Base-by-base conservation (phyloP, 2,888 invertebrate species). In the Drosophila gaucha region DNA sequence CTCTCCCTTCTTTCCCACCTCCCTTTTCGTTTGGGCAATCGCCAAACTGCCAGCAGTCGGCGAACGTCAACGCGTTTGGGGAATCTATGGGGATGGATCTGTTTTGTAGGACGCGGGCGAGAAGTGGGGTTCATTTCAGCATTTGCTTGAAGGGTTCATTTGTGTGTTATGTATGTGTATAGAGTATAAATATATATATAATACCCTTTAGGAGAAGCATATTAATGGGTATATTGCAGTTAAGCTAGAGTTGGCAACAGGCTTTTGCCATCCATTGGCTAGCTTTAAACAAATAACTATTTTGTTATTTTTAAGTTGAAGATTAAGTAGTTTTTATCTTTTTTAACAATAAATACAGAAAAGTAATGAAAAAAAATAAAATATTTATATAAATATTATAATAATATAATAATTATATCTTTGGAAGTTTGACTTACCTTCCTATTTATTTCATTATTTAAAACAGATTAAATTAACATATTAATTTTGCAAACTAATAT, bases 81-180 rank as follows among this genome's bases (percentile, higher is more conserved):
- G 39, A 20, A 60, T 51, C 51, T 51, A 51, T 50, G 68, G 35
- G n/a, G 28, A 62, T 63, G 72, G 62, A 72, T 63, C 64, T 60
- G 26, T 55, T 54, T 35, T 55, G n/a, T n/a, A n/a, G 28, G 35
- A 43, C n/a, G 54, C 47, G 6, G 60, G 66, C 64, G 73, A 2
- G 31, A n/a, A 6, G 39, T 6, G 31, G 50, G 72, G 66, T 41
- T 78, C 75, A 75, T 78, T 80, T 78, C 41, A 30, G 57, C 58
- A 69, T 65, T 47, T 41, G 67, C 74, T 74, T 78, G 79, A 85
- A 85, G 85, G 82, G 82, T 82, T 82, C 82, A 82, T 82, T 82
- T 82, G 74, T 71, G 57, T 52, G 52, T 60, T 54, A 39, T 20
- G 6, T 12, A n/a, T 10, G 24, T 31, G 26, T 35, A 41, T 43